Conservation (phyloP, 2,797 vertebrate species). For the Gymnothorax reevesii region DNA sequence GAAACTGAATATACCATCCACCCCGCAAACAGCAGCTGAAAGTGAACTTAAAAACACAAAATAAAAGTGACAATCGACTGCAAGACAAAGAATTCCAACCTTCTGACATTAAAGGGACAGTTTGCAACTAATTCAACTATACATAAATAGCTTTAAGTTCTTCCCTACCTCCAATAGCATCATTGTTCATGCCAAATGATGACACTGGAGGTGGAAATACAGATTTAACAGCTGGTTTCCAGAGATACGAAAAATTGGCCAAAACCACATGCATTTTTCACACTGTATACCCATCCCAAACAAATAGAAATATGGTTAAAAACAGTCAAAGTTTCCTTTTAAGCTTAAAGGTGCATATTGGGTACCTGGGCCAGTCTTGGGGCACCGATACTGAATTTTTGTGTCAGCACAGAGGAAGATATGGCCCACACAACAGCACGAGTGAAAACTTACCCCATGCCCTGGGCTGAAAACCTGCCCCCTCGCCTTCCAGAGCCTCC, state of each 20-base stretch:
- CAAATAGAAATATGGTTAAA: no score
- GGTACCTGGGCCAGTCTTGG: background rate
- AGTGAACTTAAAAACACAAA: background rate
- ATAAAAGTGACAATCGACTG: background rate
- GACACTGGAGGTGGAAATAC: no score
- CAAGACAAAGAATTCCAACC: background rate
- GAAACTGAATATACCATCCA: background rate
- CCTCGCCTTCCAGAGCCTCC: slow-evolving; percentile 88
- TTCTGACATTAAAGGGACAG: background rate
- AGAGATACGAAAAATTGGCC: no score
- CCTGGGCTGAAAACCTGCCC: slow-evolving; percentile 96
- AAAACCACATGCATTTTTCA: no score
- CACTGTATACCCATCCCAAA: no score
- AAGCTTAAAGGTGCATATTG: no score
- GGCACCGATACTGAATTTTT: background rate
- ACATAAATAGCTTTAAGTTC: no score
- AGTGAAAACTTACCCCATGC: slow-evolving; percentile 90
- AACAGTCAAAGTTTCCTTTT: no score
- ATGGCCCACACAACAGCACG: slow-evolving; percentile 14
- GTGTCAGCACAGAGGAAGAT: background rate
- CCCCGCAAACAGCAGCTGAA: background rate
- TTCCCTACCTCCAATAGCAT: no score
- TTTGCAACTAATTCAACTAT: no score
- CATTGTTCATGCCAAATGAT: no score
- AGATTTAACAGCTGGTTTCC: no score